These are phyloP conservation scores for Cheilosia vernalis DNA, from an alignment of 2,888 invertebrate genomes.

Conservation along the genomic window DNA sequence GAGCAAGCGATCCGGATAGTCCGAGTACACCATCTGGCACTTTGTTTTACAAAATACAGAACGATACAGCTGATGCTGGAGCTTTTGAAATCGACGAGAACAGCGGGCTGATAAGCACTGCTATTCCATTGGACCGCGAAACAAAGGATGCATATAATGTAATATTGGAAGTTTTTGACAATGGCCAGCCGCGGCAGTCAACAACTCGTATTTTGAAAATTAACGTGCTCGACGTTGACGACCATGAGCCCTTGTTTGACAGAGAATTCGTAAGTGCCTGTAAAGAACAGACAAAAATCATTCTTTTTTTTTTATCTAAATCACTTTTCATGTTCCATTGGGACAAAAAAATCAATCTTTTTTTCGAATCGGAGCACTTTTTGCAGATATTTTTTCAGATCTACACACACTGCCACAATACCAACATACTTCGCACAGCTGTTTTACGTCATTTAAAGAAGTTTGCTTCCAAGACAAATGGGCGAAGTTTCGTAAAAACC, in stretches of 20 bases:
- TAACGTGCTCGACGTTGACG: conserved; percentile 89
- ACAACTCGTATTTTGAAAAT: conserved; percentile 89
- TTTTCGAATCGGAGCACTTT: too few species aligned
- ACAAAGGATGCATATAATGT: conserved; percentile 89
- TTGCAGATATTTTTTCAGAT: too few species aligned
- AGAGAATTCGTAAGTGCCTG: conserved; percentile 86
- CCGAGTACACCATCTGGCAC: conserved; percentile 90
- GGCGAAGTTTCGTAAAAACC: too few species aligned
- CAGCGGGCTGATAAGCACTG: conserved; percentile 89
- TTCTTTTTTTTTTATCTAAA: too few species aligned
- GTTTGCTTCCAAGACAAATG: too few species aligned
- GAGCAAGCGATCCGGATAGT: conserved; percentile 91
- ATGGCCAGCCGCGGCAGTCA: conserved; percentile 90
- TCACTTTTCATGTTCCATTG: too few species aligned
- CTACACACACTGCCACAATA: too few species aligned
- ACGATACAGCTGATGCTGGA: conserved; percentile 87
- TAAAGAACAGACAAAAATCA: too few species aligned
- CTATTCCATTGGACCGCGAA: conserved; percentile 89
- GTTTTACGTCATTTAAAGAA: too few species aligned
- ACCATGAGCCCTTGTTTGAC: conserved; percentile 90
- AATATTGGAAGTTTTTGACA: conserved; percentile 90
- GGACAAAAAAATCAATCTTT: too few species aligned
- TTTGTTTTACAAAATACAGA: conserved; percentile 88
- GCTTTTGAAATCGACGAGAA: conserved; percentile 87
- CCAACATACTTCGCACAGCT: too few species aligned